Conservation (phyloP, 2,113 vertebrate genomes). For the Cranoglanis bouderius region DNA sequence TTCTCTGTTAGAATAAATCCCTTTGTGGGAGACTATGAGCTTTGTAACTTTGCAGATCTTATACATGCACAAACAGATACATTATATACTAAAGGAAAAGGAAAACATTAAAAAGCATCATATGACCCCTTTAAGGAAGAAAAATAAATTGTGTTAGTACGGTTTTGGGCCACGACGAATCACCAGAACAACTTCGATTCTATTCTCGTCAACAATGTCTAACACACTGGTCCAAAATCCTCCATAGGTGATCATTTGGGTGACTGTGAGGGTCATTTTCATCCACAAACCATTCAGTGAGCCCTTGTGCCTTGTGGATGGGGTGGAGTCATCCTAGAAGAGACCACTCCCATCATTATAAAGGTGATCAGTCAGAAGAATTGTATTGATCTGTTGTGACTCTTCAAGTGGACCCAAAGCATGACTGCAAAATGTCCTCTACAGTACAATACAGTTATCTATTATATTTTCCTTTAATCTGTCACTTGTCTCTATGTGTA, state of each 20-base stretch:
- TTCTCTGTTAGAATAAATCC: no score
- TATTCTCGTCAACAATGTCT: not conserved
- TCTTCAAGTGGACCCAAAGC: no score
- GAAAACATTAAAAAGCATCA: no score
- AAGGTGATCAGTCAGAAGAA: no score
- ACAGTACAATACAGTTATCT: not conserved
- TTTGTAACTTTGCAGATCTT: no score
- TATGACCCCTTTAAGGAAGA: no score
- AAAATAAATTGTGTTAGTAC: not conserved
- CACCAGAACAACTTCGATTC: not conserved
- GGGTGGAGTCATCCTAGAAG: not conserved
- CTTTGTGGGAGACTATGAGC: no score
- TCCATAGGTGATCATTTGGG: not conserved
- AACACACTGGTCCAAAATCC: not conserved
- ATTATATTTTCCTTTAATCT: not conserved
- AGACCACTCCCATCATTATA: not conserved
- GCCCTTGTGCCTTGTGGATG: not conserved
- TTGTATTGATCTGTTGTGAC: no score
- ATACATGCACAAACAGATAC: no score
- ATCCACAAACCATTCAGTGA: not conserved
- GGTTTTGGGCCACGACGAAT: not conserved
- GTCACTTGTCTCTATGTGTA: not conserved
- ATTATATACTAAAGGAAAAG: no score
- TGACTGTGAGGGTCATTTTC: not conserved
- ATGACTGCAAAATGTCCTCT: not conserved